Conservation (phyloP, 2,797 vertebrate genomes). For the Linurgus olivaceus region DNA sequence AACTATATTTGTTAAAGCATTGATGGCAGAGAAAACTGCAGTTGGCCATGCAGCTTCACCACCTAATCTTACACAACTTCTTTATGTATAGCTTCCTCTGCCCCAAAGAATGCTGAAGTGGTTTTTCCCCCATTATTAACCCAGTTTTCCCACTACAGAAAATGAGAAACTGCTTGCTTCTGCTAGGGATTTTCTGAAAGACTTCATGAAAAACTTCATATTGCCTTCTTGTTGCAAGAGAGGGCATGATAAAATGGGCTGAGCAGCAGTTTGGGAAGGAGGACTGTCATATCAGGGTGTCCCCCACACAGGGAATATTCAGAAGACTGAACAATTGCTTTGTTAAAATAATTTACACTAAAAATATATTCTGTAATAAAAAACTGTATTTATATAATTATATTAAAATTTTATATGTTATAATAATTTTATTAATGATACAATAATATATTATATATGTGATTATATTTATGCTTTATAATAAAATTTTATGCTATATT, state of each 20-base stretch:
- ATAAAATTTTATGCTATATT: too few relatives aligned
- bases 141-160: background rate
- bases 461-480: too few relatives aligned
- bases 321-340: background rate
- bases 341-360: background rate
- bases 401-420: too few relatives aligned
- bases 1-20: background rate
- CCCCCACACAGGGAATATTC: fast-evolving
- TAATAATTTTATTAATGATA: too few relatives aligned
- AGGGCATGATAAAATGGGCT: fast-evolving
- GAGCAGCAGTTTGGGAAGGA: fast-evolving
- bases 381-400: too few relatives aligned
- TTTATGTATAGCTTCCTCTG: background rate
- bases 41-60: background rate
- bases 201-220: background rate
- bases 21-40: background rate
- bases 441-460: too few relatives aligned
- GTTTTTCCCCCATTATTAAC: background rate
- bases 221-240: background rate
- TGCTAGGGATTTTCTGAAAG: background rate
- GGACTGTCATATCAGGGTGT: background rate
- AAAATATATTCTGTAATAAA: too few relatives aligned
- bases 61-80: background rate
- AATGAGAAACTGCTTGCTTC: background rate
- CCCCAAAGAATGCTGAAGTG: background rate